Evolutionary conservation across 2,113 vertebrate species (phyloP), one percentile per base, ranked within the genome.

Genomic region (Girardinichthys multiradiatus): DNA sequence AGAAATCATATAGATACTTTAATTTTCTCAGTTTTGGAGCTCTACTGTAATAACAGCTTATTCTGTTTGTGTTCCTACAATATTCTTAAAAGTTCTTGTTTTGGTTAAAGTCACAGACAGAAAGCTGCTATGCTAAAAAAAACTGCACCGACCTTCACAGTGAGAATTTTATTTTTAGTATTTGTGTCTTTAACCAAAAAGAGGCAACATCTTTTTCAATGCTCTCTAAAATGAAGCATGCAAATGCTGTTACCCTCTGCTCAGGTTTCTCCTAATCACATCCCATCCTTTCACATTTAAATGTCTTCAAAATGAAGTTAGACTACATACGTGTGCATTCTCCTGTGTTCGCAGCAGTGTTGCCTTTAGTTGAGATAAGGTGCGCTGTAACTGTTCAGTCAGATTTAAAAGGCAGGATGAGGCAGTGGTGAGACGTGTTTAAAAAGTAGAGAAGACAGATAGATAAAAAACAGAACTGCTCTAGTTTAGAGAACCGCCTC

Each of bases 401-500:
- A 58, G 48, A 76, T 77, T 74, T 76, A 61, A 77, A 74, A 86
- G 63, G 57, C 60, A 84, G 65, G 64, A 62, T 65, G 70, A n/a
- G 27, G 31, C 35, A 29, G 54, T 59, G 28, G 1, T 67, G 74
- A 81, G 28, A 19, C 74, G 67, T 24, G 78, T 75, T 70, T 57
- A 85, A 76, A 70, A 70, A 24, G n/a, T 3, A 37, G 39, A 0
- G 37, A 74, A 57, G 65, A 31, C 69, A 83, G 59, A 72, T 26
- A 10, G 57, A 30, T 54, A 68, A 54, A 57, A 72, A 64, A 67
- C 57, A 17, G 15, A 31, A 15, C 19, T 83, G 81, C 70, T 89
- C 83, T 21, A 84, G 57, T 87, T 89, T 30, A 62, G 64, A 73
- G 64, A 76, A 68, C 51, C 68, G 76, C 86, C 82, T 69, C n/a